Conservation (phyloP, 2,113 vertebrate genomes). For the Raja brachyura region DNA sequence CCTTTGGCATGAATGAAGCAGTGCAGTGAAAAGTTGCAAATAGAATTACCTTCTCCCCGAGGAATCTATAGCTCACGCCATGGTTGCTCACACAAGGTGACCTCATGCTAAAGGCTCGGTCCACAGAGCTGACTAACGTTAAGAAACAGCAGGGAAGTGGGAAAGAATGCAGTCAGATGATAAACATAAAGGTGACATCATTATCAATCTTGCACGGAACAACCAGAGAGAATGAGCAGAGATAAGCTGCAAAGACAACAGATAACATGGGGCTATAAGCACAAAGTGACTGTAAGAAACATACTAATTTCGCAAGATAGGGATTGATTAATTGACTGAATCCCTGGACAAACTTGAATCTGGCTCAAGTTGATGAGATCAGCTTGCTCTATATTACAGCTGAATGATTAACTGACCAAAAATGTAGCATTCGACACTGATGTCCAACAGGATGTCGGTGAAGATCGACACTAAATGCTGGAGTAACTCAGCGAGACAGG, state of each 20-base stretch:
- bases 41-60: background rate
- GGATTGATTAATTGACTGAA: background rate
- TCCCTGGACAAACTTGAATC: too few relatives aligned
- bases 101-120: conserved; percentile 9
- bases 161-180: background rate
- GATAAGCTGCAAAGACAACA: background rate
- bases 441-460: background rate
- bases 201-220: background rate
- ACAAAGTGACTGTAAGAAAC: background rate
- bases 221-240: background rate
- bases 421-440: background rate
- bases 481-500: too few relatives aligned
- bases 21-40: background rate
- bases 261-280: background rate
- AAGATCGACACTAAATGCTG: too few relatives aligned
- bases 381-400: background rate
- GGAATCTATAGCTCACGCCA: background rate
- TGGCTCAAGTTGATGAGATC: background rate
- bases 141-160: background rate
- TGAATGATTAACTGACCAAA: background rate
- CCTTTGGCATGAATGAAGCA: background rate
- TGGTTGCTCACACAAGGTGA: background rate
- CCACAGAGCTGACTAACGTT: background rate
- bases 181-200: conserved; percentile 24
- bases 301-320: background rate